These are phyloP conservation scores for Nymphalis urticae DNA, from an alignment of 2,888 invertebrate species.

Conservation along the genomic window DNA sequence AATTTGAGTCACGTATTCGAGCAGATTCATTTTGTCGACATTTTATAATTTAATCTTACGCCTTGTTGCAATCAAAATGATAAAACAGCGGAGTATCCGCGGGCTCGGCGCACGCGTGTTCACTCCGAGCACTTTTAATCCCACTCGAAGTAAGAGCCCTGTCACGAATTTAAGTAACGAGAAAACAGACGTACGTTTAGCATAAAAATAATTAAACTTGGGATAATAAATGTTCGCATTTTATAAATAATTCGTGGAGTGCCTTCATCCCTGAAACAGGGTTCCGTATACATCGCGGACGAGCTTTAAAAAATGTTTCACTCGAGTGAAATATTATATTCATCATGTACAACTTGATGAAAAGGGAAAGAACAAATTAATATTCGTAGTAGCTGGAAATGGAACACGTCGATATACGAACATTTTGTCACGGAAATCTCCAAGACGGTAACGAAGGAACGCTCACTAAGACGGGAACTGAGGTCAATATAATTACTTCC, in stretches of 20 bases:
- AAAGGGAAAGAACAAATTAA: neutral
- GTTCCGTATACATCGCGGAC: neutral
- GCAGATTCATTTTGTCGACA: slow-evolving; percentile 56
- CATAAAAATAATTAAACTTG: slow-evolving; percentile 32
- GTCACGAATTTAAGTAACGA: slow-evolving; percentile 29
- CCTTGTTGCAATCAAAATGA: slow-evolving; percentile 59
- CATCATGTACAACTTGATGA: neutral
- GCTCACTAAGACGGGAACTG: neutral
- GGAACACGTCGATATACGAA: too few relatives aligned
- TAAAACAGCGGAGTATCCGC: slow-evolving; percentile 41
- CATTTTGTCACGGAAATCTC: neutral
- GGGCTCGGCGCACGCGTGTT: slow-evolving; percentile 30
- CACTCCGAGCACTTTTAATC: slow-evolving; percentile 38
- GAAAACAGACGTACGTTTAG: slow-evolving; percentile 27
- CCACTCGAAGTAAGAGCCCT: slow-evolving; percentile 18
- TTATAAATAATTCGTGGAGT: slow-evolving; percentile 8
- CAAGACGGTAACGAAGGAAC: neutral
- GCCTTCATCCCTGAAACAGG: neutral
- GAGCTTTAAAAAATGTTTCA: neutral
- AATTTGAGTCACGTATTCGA: slow-evolving; percentile 51
- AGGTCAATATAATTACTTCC: slow-evolving; percentile 27
- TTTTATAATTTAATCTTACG: slow-evolving; percentile 66
- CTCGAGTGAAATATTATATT: slow-evolving; percentile 4
- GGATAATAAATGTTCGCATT: slow-evolving; percentile 23
- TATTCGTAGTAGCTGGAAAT: neutral